These are phyloP conservation scores for Ips typographus DNA, from an alignment of 1,140 invertebrate species.

Conservation along the genomic window DNA sequence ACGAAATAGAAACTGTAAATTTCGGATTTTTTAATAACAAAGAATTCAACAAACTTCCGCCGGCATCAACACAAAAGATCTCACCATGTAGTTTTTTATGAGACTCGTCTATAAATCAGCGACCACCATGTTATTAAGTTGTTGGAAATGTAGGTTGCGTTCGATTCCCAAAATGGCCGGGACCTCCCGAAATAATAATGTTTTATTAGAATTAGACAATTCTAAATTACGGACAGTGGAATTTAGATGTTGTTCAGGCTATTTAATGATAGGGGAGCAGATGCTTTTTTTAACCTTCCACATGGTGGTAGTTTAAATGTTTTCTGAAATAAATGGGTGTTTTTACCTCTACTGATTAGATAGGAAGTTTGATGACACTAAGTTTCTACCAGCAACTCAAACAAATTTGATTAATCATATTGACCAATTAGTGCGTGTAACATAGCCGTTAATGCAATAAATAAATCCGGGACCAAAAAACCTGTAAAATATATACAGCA, in stretches of 20 bases:
- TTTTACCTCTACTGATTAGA: too few relatives aligned
- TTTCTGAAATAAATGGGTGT: too few relatives aligned
- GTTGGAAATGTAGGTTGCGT: slow-evolving; percentile 20
- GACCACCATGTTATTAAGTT: slow-evolving; percentile 25
- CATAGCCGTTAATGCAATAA: slow-evolving; percentile 15
- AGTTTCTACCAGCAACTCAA: neutral
- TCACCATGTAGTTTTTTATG: neutral
- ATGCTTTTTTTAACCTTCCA: neutral
- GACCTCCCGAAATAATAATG: slow-evolving; percentile 16
- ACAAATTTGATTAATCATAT: slow-evolving; percentile 13
- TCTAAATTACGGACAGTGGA: slow-evolving; percentile 12
- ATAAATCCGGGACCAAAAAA: slow-evolving; percentile 17
- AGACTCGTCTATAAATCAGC: neutral
- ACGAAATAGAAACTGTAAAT: too few relatives aligned
- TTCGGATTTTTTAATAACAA: too few relatives aligned
- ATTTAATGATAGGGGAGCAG: slow-evolving; percentile 14
- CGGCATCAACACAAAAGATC: slow-evolving; percentile 5
- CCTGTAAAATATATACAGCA: slow-evolving; percentile 21
- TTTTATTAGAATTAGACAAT: slow-evolving; percentile 21
- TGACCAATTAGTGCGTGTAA: slow-evolving; percentile 1
- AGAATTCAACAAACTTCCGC: slow-evolving; percentile 2
- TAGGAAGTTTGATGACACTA: too few relatives aligned
- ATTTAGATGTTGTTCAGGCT: slow-evolving; percentile 10
- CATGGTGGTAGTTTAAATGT: too few relatives aligned
- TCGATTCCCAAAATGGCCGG: slow-evolving; percentile 10